A percentile compares a stretch with the other conserved stretches of the same genome.
Conservation (phyloP, 2,888 invertebrate species). For the Apodemia zela region DNA sequence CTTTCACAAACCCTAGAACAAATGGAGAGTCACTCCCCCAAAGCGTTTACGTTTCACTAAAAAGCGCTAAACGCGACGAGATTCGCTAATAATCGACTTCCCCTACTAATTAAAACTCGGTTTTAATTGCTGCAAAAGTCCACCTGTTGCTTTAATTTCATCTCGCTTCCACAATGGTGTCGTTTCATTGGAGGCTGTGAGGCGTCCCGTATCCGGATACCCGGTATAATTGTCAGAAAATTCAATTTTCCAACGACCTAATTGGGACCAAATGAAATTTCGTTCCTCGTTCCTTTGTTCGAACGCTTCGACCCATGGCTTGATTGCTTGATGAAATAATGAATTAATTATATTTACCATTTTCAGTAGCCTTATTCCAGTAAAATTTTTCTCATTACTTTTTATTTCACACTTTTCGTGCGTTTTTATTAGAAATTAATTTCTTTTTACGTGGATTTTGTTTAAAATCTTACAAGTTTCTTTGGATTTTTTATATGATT, state of each 20-base stretch:
- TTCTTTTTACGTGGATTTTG: not conserved
- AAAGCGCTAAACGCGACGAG: constrained; percentile 63
- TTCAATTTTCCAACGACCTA: constrained; percentile 70
- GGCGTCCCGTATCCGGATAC: constrained; percentile 76
- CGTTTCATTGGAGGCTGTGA: constrained; percentile 54
- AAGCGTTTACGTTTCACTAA: constrained; percentile 65
- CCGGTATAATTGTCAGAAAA: constrained; percentile 69
- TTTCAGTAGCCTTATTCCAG: constrained; percentile 26
- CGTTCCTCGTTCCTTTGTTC: constrained; percentile 59
- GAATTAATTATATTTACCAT: constrained; percentile 58
- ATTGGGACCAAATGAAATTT: constrained; percentile 74
- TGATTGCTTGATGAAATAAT: constrained; percentile 66
- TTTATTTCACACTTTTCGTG: not conserved
- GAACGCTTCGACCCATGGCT: constrained; percentile 50
- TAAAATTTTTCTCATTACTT: constrained; percentile 20
- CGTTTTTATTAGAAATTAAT: not conserved
- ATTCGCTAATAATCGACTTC: constrained; percentile 73
- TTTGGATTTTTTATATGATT: too few species aligned
- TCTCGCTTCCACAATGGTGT: constrained; percentile 42
- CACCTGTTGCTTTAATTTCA: constrained; percentile 66
- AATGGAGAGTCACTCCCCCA: constrained; percentile 44
- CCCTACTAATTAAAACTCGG: constrained; percentile 76
- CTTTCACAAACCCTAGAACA: constrained; percentile 23
- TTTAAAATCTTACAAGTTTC: too few species aligned
- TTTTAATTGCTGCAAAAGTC: constrained; percentile 75